A percentile compares a stretch with the other conserved stretches of the same genome.
Evolutionary conservation across 2,888 invertebrate genomes (phyloP).

Genomic region (Tethea ocularis): DNA sequence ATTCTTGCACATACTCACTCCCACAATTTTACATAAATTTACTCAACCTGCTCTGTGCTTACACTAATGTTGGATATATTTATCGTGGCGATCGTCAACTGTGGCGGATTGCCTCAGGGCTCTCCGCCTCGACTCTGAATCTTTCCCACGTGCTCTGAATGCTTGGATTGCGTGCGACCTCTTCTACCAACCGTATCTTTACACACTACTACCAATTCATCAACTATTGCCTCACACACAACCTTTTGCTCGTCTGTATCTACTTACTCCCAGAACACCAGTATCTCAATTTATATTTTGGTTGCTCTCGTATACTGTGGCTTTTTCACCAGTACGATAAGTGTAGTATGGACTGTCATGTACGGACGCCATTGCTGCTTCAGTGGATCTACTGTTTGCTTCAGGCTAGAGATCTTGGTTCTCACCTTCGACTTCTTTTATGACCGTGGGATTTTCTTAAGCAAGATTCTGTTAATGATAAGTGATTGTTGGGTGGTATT

Average conservation of each 20-base stretch:
- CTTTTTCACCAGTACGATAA: constrained; percentile 38
- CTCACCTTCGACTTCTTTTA: constrained; percentile 70
- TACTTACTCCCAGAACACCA: constrained; percentile 33
- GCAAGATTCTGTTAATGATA: constrained; percentile 64
- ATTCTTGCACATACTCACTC: constrained; percentile 13
- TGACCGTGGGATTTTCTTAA: constrained; percentile 74
- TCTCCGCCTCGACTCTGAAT: constrained; percentile 66
- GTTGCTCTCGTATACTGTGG: constrained; percentile 53
- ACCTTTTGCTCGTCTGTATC: constrained; percentile 25
- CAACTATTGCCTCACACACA: constrained; percentile 39
- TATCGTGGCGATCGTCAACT: constrained; percentile 81
- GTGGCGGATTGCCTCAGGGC: constrained; percentile 71
- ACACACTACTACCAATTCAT: constrained; percentile 56
- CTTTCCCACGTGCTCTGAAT: constrained; percentile 82
- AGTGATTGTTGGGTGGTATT: constrained; percentile 41
- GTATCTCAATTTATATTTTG: constrained; percentile 35
- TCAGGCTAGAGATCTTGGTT: constrained; percentile 73
- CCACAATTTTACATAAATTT: constrained; percentile 49
- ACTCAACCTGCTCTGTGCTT: constrained; percentile 59
- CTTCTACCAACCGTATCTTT: constrained; percentile 60
- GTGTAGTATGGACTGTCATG: constrained; percentile 49
- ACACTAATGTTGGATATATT: constrained; percentile 76
- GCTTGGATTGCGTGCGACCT: constrained; percentile 82
- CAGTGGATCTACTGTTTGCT: constrained; percentile 81
- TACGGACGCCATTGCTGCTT: constrained; percentile 70